These are phyloP conservation scores for Euplexia lucipara DNA, from an alignment of 2,888 invertebrate species.

Conservation along the genomic window DNA sequence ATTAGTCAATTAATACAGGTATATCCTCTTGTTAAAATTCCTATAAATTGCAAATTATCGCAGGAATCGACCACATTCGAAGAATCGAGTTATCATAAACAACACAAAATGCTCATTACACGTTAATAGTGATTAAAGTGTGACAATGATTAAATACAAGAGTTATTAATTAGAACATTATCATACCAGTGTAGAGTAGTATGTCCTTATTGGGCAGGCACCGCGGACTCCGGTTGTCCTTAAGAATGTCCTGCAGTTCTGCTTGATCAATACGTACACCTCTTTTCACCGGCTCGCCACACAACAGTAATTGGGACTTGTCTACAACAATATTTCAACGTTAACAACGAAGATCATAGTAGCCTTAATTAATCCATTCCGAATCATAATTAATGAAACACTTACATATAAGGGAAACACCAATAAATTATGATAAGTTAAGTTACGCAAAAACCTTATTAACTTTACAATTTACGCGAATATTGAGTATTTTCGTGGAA, in stretches of 20 bases:
- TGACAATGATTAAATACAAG: conserved; percentile 9
- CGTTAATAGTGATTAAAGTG: not conserved
- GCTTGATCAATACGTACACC: conserved; percentile 90
- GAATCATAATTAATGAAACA: conserved; percentile 33
- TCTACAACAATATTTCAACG: conserved; percentile 83
- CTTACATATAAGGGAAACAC: conserved; percentile 18
- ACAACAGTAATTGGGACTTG: conserved; percentile 93
- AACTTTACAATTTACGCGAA: conserved; percentile 20
- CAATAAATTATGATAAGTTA: conserved; percentile 28
- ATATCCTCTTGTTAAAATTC: not conserved
- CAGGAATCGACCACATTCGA: not conserved
- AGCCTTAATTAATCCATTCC: conserved; percentile 7
- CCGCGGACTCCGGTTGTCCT: conserved; percentile 91
- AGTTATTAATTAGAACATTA: conserved; percentile 16
- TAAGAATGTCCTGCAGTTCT: conserved; percentile 86
- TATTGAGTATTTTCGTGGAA: conserved; percentile 20
- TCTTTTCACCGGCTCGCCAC: conserved; percentile 91
- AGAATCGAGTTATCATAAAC: conserved; percentile 11
- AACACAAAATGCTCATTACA: conserved; percentile 19
- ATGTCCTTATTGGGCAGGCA: conserved; percentile 93
- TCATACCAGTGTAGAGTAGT: conserved; percentile 92
- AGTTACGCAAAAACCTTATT: conserved; percentile 20
- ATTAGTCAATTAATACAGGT: not conserved
- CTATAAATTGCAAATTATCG: not conserved
- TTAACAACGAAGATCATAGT: conserved; percentile 13